These are phyloP conservation scores for Irena cyanogastra DNA, from an alignment of 2,113 vertebrate genomes.

Conservation along the genomic window DNA sequence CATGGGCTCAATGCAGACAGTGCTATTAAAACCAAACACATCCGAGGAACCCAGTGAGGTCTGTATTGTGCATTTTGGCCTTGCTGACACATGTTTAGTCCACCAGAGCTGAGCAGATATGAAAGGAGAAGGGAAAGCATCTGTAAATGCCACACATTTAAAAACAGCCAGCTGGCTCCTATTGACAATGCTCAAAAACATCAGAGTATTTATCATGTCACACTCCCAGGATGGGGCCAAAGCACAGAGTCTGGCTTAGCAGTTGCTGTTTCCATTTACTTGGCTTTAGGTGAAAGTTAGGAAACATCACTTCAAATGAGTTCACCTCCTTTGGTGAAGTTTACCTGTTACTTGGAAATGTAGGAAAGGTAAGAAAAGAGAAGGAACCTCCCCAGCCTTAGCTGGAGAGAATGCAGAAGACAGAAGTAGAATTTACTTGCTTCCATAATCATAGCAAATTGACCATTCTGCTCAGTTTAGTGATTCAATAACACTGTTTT, in stretches of 20 bases:
- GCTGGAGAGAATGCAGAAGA: neutral
- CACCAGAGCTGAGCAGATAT: neutral
- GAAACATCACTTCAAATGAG: neutral
- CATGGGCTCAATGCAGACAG: neutral
- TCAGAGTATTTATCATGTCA: neutral
- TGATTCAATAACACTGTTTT: neutral
- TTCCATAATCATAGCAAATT: neutral
- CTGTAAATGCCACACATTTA: neutral
- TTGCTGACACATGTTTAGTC: fast-evolving
- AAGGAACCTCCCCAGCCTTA: neutral
- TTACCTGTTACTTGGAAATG: neutral
- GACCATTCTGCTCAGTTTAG: neutral
- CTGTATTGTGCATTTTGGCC: neutral
- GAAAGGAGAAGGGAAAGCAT: neutral
- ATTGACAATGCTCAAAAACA: neutral
- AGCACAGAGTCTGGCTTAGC: neutral
- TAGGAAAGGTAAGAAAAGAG: neutral
- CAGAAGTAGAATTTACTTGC: neutral
- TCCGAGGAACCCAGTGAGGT: neutral
- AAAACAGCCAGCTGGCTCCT: neutral
- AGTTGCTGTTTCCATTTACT: neutral
- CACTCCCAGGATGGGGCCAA: neutral
- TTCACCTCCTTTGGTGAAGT: neutral
- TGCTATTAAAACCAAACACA: neutral
- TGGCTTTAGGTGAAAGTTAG: neutral